phyloP scores from a whole-genome alignment of 1,140 invertebrate genomes.

The Drosophila leontia region DNA sequence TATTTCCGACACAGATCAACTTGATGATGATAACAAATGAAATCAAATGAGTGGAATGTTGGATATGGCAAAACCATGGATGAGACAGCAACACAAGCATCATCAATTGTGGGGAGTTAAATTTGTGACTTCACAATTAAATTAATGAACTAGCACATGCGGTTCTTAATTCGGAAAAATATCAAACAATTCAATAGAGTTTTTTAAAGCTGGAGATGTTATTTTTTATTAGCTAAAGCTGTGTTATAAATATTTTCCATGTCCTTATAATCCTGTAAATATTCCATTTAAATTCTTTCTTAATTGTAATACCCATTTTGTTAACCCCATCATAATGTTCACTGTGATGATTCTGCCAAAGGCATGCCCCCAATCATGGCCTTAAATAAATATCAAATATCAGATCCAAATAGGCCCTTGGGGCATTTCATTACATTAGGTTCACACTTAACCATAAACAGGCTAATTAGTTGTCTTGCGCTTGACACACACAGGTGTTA shows the following conservation, averaged over 20 bases:
- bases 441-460: constrained; percentile 33
- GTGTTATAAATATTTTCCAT: not conserved
- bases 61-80: constrained; percentile 27
- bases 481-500: constrained; percentile 56
- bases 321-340: not conserved
- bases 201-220: not conserved
- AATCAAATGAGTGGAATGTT: constrained; percentile 59
- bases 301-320: not conserved
- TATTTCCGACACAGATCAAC: constrained; percentile 23
- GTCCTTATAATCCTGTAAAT: too few species aligned
- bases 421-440: constrained; percentile 19
- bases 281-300: too few species aligned
- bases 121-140: constrained; percentile 41
- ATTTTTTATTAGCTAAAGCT: too few species aligned
- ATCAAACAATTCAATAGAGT: not conserved
- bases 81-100: not conserved
- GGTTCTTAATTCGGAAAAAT: not conserved
- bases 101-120: constrained; percentile 45
- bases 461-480: constrained; percentile 37
- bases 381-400: constrained; percentile 16
- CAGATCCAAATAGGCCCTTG: not conserved
- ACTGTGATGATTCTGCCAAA: not conserved
- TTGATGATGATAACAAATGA: constrained; percentile 76
- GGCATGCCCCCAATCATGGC: not conserved
- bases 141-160: constrained; percentile 26